Base-by-base conservation (phyloP, 2,888 invertebrate species). In the Lordiphosa andalusiaca region DNA sequence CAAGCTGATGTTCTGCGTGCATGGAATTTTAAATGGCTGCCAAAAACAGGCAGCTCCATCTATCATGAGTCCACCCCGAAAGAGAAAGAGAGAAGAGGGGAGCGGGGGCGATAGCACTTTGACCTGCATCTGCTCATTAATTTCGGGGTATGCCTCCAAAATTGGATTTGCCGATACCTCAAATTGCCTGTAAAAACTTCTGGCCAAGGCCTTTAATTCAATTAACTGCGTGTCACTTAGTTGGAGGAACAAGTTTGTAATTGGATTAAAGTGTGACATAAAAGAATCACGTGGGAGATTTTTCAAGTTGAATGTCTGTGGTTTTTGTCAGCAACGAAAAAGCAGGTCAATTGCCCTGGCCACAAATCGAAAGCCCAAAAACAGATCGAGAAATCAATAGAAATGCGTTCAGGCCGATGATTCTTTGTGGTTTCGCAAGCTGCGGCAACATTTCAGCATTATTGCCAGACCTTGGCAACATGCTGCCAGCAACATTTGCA, bases 21-120 rank as follows among this genome's bases (percentile, higher is more conserved):
- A 42, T 49, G 62, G 67, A 70, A 70, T 70, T 70, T 67, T 42
- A 70, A 67, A 59, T 67, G 66, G 50, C 52, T 60, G 62, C 67
- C 59, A 71, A 60, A 42, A 54, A 37, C 67, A 67, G 67, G 53
- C 62, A 54, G 55, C 50, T 53, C 19, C 70, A 71, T 70, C 62
- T 36, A 71, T 70, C 71, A 70, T 46, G 23, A 16, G 13, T 30
- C 16, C 30, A 30, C 42, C 42, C 10, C 16, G 13, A 30, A n/a
- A n/a, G n/a, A n/a, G n/a, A n/a, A n/a, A n/a, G n/a, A n/a, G n/a
- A n/a, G n/a, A n/a, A 5, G 2, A n/a, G 13, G 10, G 23, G n/a
- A 6, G 39, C 19, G 30, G 9, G 16, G 9, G 16, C 3, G 6
- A 7, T 23, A 30, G 55, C 36, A 55, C 56, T 56, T 36, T 63